phyloP scores from a whole-genome alignment of 2,797 vertebrate species.

The Acrossocheilus wenchowensis region DNA sequence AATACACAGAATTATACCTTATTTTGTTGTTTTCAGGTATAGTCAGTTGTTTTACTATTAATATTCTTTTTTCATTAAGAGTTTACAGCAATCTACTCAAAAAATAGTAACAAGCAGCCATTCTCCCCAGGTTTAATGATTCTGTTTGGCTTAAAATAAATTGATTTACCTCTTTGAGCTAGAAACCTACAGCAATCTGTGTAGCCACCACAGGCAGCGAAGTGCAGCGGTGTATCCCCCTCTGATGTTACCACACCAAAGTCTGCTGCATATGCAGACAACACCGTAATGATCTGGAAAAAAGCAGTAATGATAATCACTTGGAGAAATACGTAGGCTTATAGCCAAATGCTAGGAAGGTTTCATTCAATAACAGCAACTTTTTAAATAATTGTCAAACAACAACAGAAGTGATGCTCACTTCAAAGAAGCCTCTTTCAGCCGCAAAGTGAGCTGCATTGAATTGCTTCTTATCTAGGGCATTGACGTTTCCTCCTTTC shows the following conservation, averaged over 20 bases:
- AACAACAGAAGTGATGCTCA: conserved; percentile 56
- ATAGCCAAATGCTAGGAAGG: neutral
- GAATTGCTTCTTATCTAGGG: conserved; percentile 78
- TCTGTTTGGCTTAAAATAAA: neutral
- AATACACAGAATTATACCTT: neutral
- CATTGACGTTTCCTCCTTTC: conserved; percentile 82
- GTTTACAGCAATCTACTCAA: neutral
- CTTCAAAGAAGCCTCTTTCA: conserved; percentile 89
- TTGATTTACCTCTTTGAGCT: conserved; percentile 88
- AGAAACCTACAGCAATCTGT: conserved; percentile 90
- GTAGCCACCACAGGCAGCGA: conserved; percentile 83
- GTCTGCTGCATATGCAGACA: conserved; percentile 83
- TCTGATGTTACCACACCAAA: conserved; percentile 80
- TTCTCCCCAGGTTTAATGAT: conserved; percentile 2
- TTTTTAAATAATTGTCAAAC: neutral
- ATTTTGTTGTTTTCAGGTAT: neutral
- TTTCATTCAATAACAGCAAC: neutral
- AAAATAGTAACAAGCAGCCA: neutral
- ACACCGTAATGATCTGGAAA: conserved; percentile 74
- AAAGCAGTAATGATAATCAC: neutral
- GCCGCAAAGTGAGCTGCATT: conserved; percentile 90
- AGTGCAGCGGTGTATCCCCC: conserved; percentile 88
- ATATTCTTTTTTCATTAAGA: neutral
- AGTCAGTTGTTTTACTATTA: neutral
- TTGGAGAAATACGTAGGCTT: neutral